Evolutionary conservation across 1,140 invertebrate genomes (phyloP), one percentile per base, ranked within the genome.

Genomic region (Polypedilum pembai): DNA sequence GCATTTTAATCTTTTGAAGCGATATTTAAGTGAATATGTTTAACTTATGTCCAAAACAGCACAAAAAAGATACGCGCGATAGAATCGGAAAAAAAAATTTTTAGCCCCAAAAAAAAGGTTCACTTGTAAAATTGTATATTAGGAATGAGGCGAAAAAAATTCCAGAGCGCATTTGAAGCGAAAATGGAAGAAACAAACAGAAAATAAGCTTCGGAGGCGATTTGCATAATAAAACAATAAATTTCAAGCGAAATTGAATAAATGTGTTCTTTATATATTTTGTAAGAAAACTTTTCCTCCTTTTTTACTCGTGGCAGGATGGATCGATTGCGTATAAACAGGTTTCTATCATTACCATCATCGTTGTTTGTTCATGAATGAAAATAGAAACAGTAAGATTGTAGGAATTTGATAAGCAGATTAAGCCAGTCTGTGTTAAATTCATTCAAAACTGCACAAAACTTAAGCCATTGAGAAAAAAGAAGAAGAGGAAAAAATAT

Each of bases 231-330:
- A 69, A 18, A 21, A 69, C 20, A 18, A 69, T 69, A 69, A 69
- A 69, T 69, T 69, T 69, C 65, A 18, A 18, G 20, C 65, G 17
- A 69, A 69, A 69, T 69, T 69, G 65, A 69, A 69, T 69, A 69
- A 69, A 69, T 69, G 65, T 69, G 65, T 69, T 69, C 65, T 69
- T 69, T 69, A 20, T 69, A 18, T 20, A 56, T 56, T 56, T 56
- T 56, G 45, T 56, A 12, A 56, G 20, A 69, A 18, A 18, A n/a
- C n/a, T 56, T 45, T 45, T 45, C 15, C 15, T 45, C 15, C 41
- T 45, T 45, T 45, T 56, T 56, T 56, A 3, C 24, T 33, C 12
- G 15, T 56, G 45, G 45, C 45, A 12, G 45, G 45, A 56, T 56
- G 45, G n/a, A n/a, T 56, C 24, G n/a, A n/a, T 56, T 56, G 45